Conservation (phyloP, 2,888 invertebrate species). For the Drosophila aldrichi region DNA sequence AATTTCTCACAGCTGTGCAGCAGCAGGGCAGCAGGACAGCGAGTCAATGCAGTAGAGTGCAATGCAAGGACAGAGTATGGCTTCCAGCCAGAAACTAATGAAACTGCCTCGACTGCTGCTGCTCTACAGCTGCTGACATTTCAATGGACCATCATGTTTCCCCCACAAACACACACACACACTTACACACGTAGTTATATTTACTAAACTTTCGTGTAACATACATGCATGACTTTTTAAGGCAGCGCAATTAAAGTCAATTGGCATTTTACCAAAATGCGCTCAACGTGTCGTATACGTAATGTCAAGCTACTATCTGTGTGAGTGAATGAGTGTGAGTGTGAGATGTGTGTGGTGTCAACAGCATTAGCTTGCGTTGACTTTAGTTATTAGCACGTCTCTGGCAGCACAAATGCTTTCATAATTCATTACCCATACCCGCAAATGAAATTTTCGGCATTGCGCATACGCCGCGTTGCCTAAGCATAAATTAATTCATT, state of each 20-base stretch:
- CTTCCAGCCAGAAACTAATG: conserved; percentile 68
- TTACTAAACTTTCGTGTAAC: conserved; percentile 13
- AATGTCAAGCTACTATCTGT: conserved; percentile 42
- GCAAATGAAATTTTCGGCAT: conserved; percentile 19
- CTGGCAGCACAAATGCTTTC: conserved; percentile 35
- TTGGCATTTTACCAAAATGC: conserved; percentile 77
- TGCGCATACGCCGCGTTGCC: conserved; percentile 35
- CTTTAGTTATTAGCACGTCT: conserved; percentile 63
- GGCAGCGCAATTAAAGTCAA: conserved; percentile 77
- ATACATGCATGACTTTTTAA: conserved; percentile 57
- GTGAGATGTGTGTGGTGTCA: conserved; percentile 40
- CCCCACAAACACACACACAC: neutral
- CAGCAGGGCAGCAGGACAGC: neutral
- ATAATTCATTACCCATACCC: conserved; percentile 58
- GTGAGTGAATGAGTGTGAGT: neutral
- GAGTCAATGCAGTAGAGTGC: conserved; percentile 45
- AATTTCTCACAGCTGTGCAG: conserved; percentile 48
- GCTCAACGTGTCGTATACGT: conserved; percentile 67
- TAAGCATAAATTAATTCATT: conserved; percentile 43
- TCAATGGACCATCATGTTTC: conserved; percentile 40
- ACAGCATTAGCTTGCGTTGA: conserved; percentile 57
- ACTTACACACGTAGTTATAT: neutral
- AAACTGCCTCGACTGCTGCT: conserved; percentile 39
- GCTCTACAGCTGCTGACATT: conserved; percentile 40
- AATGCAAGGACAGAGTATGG: conserved; percentile 62